phyloP scores from a whole-genome alignment of 2,113 vertebrate species.

The Meriones unguiculatus region DNA sequence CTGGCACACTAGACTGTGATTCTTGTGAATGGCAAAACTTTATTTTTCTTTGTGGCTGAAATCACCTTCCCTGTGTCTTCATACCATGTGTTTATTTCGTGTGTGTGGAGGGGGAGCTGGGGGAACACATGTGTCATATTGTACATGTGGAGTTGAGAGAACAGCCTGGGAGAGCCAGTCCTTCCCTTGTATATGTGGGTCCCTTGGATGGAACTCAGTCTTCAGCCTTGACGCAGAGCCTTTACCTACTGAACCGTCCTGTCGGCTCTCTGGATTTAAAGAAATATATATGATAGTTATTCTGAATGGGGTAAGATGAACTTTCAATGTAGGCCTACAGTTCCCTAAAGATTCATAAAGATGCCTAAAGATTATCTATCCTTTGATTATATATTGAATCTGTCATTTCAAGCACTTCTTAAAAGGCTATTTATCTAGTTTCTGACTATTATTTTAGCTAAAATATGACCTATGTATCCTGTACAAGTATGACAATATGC shows the following conservation, averaged over 20 bases:
- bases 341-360: not conserved
- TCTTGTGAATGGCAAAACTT: not conserved
- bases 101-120: not conserved
- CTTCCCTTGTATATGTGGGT: not conserved
- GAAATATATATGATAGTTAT: not conserved
- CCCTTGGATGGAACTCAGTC: not conserved
- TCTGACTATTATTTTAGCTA: not conserved
- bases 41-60: not conserved
- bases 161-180: not conserved
- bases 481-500: not conserved
- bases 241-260: not conserved
- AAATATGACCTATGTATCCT: not conserved
- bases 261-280: not conserved
- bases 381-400: not conserved
- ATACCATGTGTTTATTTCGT: not conserved
- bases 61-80: not conserved
- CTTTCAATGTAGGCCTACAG: not conserved
- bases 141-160: not conserved
- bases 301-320: not conserved
- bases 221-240: not conserved
- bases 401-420: not conserved
- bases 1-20: slow-evolving; percentile 56
- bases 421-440: not conserved
- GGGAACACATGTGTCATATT: not conserved
- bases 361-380: not conserved